phyloP scores from a whole-genome alignment of 2,888 invertebrate genomes.

The Coleophora flavipennella region DNA sequence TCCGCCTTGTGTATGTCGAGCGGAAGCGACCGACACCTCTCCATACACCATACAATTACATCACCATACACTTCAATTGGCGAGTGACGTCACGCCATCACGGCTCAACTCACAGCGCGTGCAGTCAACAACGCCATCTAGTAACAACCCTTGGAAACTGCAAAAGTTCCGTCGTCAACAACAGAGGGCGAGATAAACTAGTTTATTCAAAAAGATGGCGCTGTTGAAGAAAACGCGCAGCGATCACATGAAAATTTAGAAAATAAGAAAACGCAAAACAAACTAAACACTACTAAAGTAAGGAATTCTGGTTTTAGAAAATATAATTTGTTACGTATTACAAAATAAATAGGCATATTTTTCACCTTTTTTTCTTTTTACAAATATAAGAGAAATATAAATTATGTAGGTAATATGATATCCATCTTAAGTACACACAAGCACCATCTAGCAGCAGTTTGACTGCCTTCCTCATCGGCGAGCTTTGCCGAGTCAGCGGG shows the following conservation, averaged over 20 bases:
- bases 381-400: no score
- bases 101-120: neutral
- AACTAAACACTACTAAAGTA: constrained; percentile 32
- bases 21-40: constrained; percentile 12
- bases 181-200: constrained; percentile 20
- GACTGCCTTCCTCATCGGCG: constrained; percentile 47
- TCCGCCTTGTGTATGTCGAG: constrained; percentile 67
- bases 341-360: constrained; percentile 54
- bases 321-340: constrained; percentile 18
- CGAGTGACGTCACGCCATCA: neutral
- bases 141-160: neutral
- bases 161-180: neutral
- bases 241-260: constrained; percentile 34
- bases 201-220: neutral
- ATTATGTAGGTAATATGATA: constrained; percentile 46
- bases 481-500: constrained; percentile 3
- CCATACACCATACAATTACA: neutral
- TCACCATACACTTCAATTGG: neutral
- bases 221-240: constrained; percentile 23
- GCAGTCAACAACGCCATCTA: neutral
- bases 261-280: constrained; percentile 21
- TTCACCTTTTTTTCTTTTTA: no score
- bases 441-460: constrained; percentile 62
- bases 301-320: constrained; percentile 24
- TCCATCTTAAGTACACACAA: constrained; percentile 67